These are phyloP conservation scores for Drosophila funebris DNA, from an alignment of 1,140 invertebrate genomes.

Conservation along the genomic window DNA sequence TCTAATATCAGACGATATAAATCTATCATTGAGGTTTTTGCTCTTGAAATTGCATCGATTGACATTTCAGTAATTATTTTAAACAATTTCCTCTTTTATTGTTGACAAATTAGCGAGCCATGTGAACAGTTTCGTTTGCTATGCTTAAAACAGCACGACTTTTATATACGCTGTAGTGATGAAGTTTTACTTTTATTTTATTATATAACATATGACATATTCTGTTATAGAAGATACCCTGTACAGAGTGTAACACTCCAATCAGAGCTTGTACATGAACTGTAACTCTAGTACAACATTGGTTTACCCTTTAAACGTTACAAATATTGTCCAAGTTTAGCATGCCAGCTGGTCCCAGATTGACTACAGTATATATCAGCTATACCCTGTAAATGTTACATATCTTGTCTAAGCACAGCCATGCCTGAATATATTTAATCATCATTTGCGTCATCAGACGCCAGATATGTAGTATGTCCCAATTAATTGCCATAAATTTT, in stretches of 20 bases:
- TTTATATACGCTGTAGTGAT: neutral
- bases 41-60: conserved; percentile 26
- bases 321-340: no score
- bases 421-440: conserved; percentile 1
- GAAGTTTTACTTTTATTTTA: neutral
- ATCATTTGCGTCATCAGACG: conserved; percentile 10
- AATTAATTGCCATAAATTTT: conserved; percentile 5
- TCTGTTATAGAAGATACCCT: no score
- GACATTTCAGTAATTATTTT: conserved; percentile 20
- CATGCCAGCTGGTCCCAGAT: no score
- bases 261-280: no score
- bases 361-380: no score
- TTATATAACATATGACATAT: no score
- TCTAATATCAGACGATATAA: neutral
- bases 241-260: no score
- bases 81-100: conserved; percentile 35
- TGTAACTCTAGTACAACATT: no score
- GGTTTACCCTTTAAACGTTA: no score
- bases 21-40: neutral
- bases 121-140: conserved; percentile 14
- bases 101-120: conserved; percentile 32
- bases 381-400: neutral
- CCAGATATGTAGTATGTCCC: neutral
- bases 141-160: no score
- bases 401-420: no score